These are phyloP conservation scores for Dermatemys mawii DNA, from an alignment of 2,113 vertebrate species.

Conservation along the genomic window DNA sequence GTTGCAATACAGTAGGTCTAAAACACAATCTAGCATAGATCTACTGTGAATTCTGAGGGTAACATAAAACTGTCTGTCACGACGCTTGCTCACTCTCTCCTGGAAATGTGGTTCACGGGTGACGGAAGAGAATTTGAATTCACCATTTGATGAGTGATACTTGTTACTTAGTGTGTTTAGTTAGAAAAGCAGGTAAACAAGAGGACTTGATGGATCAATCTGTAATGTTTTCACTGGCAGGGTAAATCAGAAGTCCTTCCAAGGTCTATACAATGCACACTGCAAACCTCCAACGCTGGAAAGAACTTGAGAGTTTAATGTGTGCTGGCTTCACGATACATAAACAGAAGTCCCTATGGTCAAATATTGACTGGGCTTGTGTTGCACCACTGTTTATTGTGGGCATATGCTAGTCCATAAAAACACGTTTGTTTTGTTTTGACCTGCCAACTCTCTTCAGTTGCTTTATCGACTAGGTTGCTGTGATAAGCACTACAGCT, in stretches of 20 bases:
- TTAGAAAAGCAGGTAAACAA: slow-evolving; percentile 67
- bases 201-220: slow-evolving; percentile 60
- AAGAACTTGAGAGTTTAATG: slow-evolving; percentile 72
- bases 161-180: slow-evolving; percentile 61
- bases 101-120: slow-evolving; percentile 53
- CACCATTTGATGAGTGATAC: slow-evolving; percentile 24
- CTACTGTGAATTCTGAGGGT: not conserved
- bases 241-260: slow-evolving; percentile 47
- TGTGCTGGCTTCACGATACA: slow-evolving; percentile 72
- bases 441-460: slow-evolving; percentile 59
- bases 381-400: slow-evolving; percentile 71
- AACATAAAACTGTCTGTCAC: not conserved
- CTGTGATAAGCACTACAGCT: slow-evolving; percentile 49
- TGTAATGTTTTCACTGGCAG: slow-evolving; percentile 72
- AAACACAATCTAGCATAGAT: not conserved
- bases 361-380: slow-evolving; percentile 71
- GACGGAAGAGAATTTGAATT: slow-evolving; percentile 56
- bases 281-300: slow-evolving; percentile 71
- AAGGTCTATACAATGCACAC: slow-evolving; percentile 60
- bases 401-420: slow-evolving; percentile 70
- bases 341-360: slow-evolving; percentile 71
- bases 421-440: slow-evolving; percentile 63
- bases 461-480: slow-evolving; percentile 57
- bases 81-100: slow-evolving; percentile 20
- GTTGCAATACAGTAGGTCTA: not conserved